Conservation (phyloP, 2,797 vertebrate species). For the Gastrophryne carolinensis region DNA sequence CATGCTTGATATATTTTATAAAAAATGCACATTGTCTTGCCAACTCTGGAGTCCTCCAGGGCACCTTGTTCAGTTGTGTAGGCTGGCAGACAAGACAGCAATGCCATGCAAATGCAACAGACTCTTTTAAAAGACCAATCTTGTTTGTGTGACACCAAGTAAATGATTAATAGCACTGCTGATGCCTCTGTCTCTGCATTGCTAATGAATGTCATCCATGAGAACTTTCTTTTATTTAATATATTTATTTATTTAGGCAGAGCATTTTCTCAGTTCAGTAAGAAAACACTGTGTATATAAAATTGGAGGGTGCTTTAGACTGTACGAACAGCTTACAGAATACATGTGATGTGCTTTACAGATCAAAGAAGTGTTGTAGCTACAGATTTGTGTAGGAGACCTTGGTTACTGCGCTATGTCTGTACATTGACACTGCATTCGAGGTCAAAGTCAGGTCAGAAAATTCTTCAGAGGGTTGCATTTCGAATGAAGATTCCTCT, state of each 20-base stretch:
- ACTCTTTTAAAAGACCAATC: background rate
- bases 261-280: background rate
- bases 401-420: constrained; percentile 65
- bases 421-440: constrained; percentile 77
- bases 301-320: constrained; percentile 71
- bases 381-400: constrained; percentile 76
- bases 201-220: constrained; percentile 32
- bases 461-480: constrained; percentile 71
- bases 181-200: constrained; percentile 15
- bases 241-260: no score
- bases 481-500: constrained; percentile 59
- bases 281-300: constrained; percentile 31
- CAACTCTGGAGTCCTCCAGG: constrained; percentile 5
- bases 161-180: constrained; percentile 37
- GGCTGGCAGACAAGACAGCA: constrained; percentile 22
- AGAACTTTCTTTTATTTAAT: background rate
- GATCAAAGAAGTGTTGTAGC: constrained; percentile 89
- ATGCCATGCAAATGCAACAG: constrained; percentile 11
- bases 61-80: constrained; percentile 12
- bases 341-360: constrained; percentile 90
- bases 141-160: constrained; percentile 38
- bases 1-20: constrained; percentile 13
- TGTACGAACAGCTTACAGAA: constrained; percentile 77
- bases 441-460: constrained; percentile 85
- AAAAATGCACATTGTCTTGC: constrained; percentile 13